Conservation (phyloP, 2,113 vertebrate species). For the Gambusia holbrooki region DNA sequence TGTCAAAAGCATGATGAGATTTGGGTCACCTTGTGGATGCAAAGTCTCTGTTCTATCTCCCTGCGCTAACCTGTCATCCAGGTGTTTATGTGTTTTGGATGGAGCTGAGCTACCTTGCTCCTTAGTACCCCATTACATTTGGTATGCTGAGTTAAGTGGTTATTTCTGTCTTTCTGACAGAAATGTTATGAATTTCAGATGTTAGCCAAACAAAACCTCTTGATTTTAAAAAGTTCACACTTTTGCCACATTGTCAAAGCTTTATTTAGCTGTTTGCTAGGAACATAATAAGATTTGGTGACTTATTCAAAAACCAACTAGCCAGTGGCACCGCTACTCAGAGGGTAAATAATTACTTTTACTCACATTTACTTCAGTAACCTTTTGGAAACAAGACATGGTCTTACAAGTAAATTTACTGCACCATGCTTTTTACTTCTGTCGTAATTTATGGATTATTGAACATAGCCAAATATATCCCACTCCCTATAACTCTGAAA, state of each 20-base stretch:
- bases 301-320: background rate
- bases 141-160: background rate
- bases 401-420: too few relatives aligned
- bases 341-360: too few relatives aligned
- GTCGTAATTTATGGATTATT: too few relatives aligned
- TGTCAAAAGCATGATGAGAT: conserved; percentile 30
- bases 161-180: background rate
- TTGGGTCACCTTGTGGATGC: conserved; percentile 31
- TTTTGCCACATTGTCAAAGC: background rate
- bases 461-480: too few relatives aligned
- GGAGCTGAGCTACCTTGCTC: background rate
- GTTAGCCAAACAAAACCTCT: too few relatives aligned
- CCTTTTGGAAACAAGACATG: too few relatives aligned
- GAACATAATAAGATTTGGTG: background rate
- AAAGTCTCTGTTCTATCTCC: background rate
- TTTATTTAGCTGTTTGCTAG: background rate
- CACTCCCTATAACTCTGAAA: too few relatives aligned
- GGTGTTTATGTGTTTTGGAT: conserved; percentile 1
- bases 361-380: too few relatives aligned
- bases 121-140: background rate
- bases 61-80: conserved; percentile 2
- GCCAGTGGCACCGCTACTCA: background rate
- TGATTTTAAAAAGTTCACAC: background rate
- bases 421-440: too few relatives aligned
- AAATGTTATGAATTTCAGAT: background rate